Base-by-base conservation (phyloP, 2,113 vertebrate genomes). In the Calidris pugnax region DNA sequence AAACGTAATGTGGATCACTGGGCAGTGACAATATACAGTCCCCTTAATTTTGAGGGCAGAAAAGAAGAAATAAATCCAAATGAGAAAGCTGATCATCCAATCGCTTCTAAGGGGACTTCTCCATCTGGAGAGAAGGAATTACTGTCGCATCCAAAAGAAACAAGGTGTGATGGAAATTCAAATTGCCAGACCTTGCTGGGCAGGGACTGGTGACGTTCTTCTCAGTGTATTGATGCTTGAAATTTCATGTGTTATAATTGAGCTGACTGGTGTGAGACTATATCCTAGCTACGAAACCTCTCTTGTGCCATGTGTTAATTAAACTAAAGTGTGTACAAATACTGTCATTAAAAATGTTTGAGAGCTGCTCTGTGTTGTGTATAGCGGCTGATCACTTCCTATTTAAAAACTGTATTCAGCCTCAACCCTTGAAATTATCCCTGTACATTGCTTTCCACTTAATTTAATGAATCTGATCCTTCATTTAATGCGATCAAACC, bases 401-500 rank as follows among this genome's bases (percentile, higher is more conserved):
- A 93, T 95, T 95, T 97, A 85, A 95, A 96, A 96, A 73, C 67
- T 0, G 5, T 59, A 92, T 95, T 97, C 95, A 96, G 86, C 81
- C 69, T 93, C 86, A 96, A 66, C 92, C 84, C 92, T 93, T 87
- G 94, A 97, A 97, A 96, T 97, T 93, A 97, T 76, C 90, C 84
- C 28, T 91, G 95, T 96, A 93, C 89, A 76, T 75, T 78, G 94
- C 95, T 87, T 95, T 95, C 94, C 92, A 97, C 96, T 96, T 97
- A 95, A 97, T 96, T 97, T 96, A 97, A 97, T 97, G 94, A 96
- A 95, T 92, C 95, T 62, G 89, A 93, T 93, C 96, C 86, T 95
- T 96, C 92, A 96, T 95, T 97, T 95, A 97, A 85, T 26, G 71
- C 6, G 14, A 93, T 97, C 92, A 95, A 96, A 74, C 86, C 90